Evolutionary conservation across 2,113 vertebrate species (phyloP).

Genomic region (Microtus richardsoni): DNA sequence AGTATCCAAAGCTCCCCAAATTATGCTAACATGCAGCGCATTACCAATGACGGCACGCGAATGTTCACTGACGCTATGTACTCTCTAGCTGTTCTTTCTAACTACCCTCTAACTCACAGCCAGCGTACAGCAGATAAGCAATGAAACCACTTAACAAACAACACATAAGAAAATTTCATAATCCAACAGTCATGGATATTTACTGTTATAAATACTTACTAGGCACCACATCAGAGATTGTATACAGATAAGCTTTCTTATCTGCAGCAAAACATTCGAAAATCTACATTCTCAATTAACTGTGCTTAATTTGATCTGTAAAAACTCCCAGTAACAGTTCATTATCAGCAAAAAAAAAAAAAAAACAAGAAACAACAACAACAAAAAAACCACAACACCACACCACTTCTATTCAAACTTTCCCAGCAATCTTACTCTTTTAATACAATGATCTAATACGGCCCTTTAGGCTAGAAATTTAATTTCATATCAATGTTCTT

Average conservation of each 20-base stretch:
- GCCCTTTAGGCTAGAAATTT: not conserved
- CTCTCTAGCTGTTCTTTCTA: not conserved
- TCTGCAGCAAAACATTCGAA: not conserved
- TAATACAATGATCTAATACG: slow-evolving; percentile 12
- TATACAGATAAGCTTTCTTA: not conserved
- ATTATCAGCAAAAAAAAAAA: not conserved
- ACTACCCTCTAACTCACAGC: not conserved
- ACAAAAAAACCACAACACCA: not conserved
- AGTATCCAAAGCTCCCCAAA: not conserved
- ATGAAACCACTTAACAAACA: not conserved
- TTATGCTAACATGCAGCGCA: not conserved
- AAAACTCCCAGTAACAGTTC: not conserved
- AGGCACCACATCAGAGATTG: not conserved
- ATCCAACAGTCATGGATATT: not conserved
- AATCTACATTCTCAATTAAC: not conserved
- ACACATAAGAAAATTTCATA: not conserved
- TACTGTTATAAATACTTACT: not conserved
- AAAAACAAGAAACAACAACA: not conserved
- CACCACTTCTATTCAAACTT: not conserved
- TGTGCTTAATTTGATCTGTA: slow-evolving; percentile 11
- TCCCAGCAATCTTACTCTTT: not conserved
- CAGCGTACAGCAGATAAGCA: not conserved
- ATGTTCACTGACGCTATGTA: not conserved
- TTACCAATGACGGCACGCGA: not conserved
- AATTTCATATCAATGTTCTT: not conserved